Evolutionary conservation across 2,113 vertebrate species (phyloP).

Genomic region (cattle (Bos taurus)): DNA sequence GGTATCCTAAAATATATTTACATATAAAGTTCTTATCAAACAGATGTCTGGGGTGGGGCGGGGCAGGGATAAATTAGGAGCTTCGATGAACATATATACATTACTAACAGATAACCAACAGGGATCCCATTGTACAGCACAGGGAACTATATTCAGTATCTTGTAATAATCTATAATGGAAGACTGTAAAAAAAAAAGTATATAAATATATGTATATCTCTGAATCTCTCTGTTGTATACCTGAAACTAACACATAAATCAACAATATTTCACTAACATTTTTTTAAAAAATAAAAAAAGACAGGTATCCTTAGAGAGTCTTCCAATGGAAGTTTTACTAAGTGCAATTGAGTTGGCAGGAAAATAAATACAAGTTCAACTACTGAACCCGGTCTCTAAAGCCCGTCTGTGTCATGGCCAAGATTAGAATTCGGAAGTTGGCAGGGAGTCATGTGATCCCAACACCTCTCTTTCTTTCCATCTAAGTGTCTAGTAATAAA

Average conservation of each 20-base stretch:
- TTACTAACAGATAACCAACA: not conserved
- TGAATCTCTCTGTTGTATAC: not conserved
- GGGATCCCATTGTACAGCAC: not conserved
- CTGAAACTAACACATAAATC: not conserved
- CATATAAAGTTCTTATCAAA: not conserved
- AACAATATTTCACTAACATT: not conserved
- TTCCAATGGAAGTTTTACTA: not conserved
- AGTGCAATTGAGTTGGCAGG: not conserved
- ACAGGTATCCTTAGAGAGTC: not conserved
- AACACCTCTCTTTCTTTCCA: not conserved
- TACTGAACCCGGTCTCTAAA: not conserved
- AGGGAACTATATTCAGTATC: not conserved
- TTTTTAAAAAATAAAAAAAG: not conserved
- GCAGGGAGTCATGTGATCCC: not conserved
- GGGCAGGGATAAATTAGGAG: not conserved
- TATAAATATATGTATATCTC: not conserved
- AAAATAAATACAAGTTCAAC: not conserved
- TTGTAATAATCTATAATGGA: not conserved
- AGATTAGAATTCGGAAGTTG: constrained; percentile 9
- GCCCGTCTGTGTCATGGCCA: not conserved
- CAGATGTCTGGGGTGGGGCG: fast-evolving
- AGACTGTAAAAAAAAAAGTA: not conserved
- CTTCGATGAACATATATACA: not conserved
- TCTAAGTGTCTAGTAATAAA: not conserved
- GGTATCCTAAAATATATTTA: not conserved